Evolutionary conservation across 1,140 invertebrate species (phyloP).

Genomic region (Zophobas atratus): DNA sequence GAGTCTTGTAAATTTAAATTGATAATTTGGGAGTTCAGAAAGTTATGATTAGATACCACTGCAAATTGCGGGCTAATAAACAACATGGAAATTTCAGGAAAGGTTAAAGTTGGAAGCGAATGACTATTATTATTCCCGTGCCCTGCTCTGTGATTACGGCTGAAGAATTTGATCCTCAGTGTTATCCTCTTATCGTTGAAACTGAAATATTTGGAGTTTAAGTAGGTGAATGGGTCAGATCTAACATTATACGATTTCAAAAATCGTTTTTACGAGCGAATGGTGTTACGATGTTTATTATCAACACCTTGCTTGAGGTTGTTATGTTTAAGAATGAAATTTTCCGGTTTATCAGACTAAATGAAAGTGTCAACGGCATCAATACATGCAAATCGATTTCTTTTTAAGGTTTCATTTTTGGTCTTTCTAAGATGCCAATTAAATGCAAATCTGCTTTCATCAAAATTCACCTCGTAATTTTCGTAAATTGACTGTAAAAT

Average conservation of each 20-base stretch:
- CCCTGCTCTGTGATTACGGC: constrained; percentile 20
- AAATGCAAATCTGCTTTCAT: constrained; percentile 15
- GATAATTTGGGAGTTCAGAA: constrained; percentile 12
- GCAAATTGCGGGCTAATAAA: not conserved
- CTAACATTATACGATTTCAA: constrained; percentile 33
- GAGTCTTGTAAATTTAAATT: constrained; percentile 21
- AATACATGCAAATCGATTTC: constrained; percentile 3
- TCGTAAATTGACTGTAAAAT: constrained; percentile 15
- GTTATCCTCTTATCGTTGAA: constrained; percentile 10
- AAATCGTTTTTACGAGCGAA: constrained; percentile 38
- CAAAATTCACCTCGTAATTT: constrained; percentile 13
- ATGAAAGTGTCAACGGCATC: constrained; percentile 15
- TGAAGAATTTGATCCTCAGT: constrained; percentile 1
- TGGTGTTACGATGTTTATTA: constrained; percentile 34
- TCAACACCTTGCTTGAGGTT: constrained; percentile 13
- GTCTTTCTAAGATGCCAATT: not conserved
- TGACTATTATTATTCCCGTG: constrained; percentile 38
- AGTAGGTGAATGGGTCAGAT: constrained; percentile 45
- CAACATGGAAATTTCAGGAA: constrained; percentile 16
- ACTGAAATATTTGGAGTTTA: constrained; percentile 14
- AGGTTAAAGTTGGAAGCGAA: constrained; percentile 5
- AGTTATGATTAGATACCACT: constrained; percentile 3
- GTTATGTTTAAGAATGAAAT: constrained; percentile 18
- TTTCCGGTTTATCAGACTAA: constrained; percentile 15
- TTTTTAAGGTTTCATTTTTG: not conserved